Percentiles rank a stretch among this genome's conserved stretches.
Evolutionary conservation across 2,113 vertebrate species (phyloP).

Genomic region (Centropristis striata): DNA sequence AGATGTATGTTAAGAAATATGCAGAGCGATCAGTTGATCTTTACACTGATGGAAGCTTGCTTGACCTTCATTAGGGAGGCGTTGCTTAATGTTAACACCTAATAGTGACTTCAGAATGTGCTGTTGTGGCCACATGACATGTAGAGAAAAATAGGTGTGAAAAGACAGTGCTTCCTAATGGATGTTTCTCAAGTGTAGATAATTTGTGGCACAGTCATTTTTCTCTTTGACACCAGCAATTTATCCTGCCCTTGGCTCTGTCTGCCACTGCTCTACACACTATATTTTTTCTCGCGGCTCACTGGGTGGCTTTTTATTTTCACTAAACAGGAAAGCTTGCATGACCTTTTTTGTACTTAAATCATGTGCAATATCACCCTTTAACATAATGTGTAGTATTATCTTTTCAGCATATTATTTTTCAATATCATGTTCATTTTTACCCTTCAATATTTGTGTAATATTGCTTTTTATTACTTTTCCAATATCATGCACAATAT

Average conservation of each 20-base stretch:
- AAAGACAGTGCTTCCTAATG: constrained; percentile 37
- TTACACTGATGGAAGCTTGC: background rate
- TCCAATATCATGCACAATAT: too few species aligned
- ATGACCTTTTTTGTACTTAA: background rate
- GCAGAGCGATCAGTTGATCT: background rate
- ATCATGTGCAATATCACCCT: too few species aligned
- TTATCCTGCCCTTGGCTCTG: constrained; percentile 51
- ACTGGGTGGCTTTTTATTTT: constrained; percentile 17
- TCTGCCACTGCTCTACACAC: constrained; percentile 15
- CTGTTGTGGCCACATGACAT: background rate
- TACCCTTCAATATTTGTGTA: too few species aligned
- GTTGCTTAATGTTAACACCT: background rate
- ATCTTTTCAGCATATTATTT: constrained; percentile 5
- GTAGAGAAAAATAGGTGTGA: constrained; percentile 26
- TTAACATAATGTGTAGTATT: too few species aligned
- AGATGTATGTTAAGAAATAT: background rate
- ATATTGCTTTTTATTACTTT: too few species aligned
- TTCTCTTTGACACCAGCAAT: constrained; percentile 63
- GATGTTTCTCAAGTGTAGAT: constrained; percentile 44
- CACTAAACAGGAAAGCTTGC: background rate
- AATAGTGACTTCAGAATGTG: background rate
- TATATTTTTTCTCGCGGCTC: background rate
- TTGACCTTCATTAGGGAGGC: background rate
- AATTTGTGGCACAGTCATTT: constrained; percentile 60
- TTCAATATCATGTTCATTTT: too few species aligned